Conservation (phyloP, 2,113 vertebrate species). For the Notiomystis cincta region DNA sequence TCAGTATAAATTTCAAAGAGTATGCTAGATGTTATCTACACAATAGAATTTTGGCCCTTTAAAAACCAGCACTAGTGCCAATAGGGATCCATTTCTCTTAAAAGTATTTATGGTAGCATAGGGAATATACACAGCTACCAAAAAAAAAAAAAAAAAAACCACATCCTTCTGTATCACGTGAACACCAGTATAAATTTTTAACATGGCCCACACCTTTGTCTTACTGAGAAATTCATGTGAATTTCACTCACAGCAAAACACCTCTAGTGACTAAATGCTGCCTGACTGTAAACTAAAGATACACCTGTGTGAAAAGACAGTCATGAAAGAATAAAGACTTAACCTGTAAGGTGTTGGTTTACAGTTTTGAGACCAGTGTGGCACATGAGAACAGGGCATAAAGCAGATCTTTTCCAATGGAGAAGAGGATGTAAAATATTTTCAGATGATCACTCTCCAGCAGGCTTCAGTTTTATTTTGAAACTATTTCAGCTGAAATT, state of each 20-base stretch:
- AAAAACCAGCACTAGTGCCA: neutral
- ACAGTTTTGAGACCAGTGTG: neutral
- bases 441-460: neutral
- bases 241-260: neutral
- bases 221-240: neutral
- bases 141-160: neutral
- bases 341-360: neutral
- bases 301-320: neutral
- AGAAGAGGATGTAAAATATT: neutral
- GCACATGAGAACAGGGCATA: neutral
- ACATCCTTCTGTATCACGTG: neutral
- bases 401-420: neutral
- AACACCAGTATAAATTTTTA: neutral
- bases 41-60: neutral
- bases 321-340: neutral
- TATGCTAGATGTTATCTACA: neutral
- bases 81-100: neutral
- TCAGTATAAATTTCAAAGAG: neutral
- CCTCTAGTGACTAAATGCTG: neutral
- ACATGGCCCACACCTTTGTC: neutral
- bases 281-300: neutral
- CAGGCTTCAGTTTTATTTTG: neutral
- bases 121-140: neutral
- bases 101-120: neutral
- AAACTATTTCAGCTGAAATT: neutral